Conservation (phyloP, 2,113 vertebrate species). For the Leucopternis melanops region DNA sequence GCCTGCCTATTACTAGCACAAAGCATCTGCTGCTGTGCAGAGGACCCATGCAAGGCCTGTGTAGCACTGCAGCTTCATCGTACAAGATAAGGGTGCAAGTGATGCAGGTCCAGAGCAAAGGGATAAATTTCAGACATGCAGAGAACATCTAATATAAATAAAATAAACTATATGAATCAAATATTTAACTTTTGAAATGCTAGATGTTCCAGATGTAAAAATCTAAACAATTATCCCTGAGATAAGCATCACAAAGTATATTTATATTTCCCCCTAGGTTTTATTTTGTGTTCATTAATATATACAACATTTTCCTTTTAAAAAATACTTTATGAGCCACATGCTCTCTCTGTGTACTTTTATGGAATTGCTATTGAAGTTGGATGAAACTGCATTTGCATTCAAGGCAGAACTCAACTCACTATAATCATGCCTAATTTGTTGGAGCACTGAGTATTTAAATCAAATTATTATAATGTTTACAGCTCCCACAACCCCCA, state of each 20-base stretch:
- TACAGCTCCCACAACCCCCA: conserved; percentile 38
- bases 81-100: neutral
- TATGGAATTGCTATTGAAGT: conserved; percentile 5
- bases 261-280: conserved; percentile 38
- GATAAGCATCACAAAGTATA: conserved; percentile 47
- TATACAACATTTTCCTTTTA: conserved; percentile 40
- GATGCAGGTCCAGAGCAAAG: neutral
- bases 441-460: conserved; percentile 34
- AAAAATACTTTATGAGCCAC: conserved; percentile 19
- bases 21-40: neutral
- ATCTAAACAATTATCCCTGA: conserved; percentile 39
- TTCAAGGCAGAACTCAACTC: conserved; percentile 17
- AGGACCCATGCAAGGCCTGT: neutral
- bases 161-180: conserved; percentile 27
- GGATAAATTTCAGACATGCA: neutral
- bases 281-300: conserved; percentile 50
- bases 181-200: conserved; percentile 51
- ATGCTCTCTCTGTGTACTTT: conserved; percentile 4
- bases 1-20: neutral
- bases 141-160: conserved; percentile 43
- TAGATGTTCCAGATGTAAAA: conserved; percentile 38
- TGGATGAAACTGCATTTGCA: conserved; percentile 33
- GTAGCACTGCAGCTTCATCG: neutral
- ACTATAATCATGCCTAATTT: conserved; percentile 44
- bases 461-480: conserved; percentile 58